Evolutionary conservation across 2,888 invertebrate species (phyloP), one percentile per base, ranked within the genome.

Genomic region (Dilophus febrilis): DNA sequence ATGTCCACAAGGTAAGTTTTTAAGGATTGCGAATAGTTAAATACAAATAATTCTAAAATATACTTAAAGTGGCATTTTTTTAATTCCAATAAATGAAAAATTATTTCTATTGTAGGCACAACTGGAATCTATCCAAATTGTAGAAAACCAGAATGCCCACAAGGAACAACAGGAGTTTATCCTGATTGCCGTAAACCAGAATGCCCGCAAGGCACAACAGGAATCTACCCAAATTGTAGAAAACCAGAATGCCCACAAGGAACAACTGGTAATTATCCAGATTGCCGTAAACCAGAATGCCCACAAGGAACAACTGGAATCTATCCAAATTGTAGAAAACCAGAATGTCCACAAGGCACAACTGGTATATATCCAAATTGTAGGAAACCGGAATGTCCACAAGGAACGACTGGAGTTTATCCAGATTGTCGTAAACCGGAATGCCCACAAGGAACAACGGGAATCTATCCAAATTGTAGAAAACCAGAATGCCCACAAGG

Each of bases 291-390:
- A 5, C 26, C 26, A 3, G 3, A 37, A 8, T 26, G 26, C 16
- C 27, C 27, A 26, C 8, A 10, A 26, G 36, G 36, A n/a, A 36
- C 36, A n/a, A 36, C 26, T 12, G 34, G 34, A 34, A 17, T 10
- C 12, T 34, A 34, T 34, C 34, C 34, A 34, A 34, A 34, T 19
- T 34, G 34, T n/a, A 17, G 17, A 18, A 17, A 17, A 17, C 34
- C 34, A 18, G 17, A 37, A 19, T 37, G 37, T 19, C 37, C 37
- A 14, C 18, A 17, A 19, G 7, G 12, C 12, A 36, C 36, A 26
- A 36, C 36, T 6, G 36, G 36, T 19, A 10, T n/a, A 10, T 36
- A 36, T 36, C 36, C 36, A 36, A 26, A 36, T 26, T 36, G 36
- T 26, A 4, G 10, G 7, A 26, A 36, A 27, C 36, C 36, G 3